Evolutionary conservation across 2,888 invertebrate genomes (phyloP).

Genomic region (Ochropacha duplaris): DNA sequence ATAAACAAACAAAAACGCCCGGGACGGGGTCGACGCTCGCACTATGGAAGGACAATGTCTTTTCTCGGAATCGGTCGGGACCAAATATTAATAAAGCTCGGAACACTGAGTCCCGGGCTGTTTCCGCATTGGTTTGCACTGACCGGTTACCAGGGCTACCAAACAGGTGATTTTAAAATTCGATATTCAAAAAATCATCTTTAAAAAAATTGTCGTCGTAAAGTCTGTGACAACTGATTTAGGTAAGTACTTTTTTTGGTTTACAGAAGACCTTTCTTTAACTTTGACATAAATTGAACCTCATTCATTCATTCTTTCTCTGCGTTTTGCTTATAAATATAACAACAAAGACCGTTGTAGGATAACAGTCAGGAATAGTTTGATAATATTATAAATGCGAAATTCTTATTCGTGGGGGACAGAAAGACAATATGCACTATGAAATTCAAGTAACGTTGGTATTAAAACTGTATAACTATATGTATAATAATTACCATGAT

Average conservation of each 20-base stretch:
- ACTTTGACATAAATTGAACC: neutral
- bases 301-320: neutral
- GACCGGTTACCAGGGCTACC: neutral
- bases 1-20: conserved; percentile 55
- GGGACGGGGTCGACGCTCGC: conserved; percentile 56
- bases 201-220: neutral
- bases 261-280: neutral
- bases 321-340: neutral
- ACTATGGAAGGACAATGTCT: conserved; percentile 65
- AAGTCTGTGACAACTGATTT: neutral
- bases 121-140: conserved; percentile 46
- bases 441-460: too few species aligned
- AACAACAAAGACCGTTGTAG: neutral
- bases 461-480: too few species aligned
- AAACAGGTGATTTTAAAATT: neutral
- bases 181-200: neutral
- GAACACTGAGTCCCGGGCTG: conserved; percentile 30
- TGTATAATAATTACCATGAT: too few species aligned
- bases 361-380: too few species aligned
- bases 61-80: conserved; percentile 64
- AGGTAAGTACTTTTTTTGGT: neutral
- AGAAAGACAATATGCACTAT: too few species aligned
- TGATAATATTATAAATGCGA: too few species aligned
- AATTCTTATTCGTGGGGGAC: too few species aligned
- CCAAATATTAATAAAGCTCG: conserved; percentile 60